Conservation (phyloP, 1,140 invertebrate species). For the Battus philenor region DNA sequence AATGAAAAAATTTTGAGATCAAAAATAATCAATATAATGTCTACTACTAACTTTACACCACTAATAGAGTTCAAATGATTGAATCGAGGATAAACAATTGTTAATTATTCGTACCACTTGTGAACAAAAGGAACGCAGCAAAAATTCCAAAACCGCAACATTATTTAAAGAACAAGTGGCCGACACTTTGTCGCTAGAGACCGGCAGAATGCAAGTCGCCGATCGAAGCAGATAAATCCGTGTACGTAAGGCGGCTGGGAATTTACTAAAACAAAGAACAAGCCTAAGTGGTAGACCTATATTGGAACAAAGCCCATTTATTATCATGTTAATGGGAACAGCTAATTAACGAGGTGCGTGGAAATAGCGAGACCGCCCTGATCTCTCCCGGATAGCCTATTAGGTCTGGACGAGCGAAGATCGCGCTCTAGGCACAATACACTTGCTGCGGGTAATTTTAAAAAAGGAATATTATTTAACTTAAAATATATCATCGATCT, state of each 20-base stretch:
- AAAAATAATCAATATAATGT: too few relatives aligned
- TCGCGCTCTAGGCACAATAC: neutral
- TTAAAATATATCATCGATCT: too few relatives aligned
- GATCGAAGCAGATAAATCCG: conserved; percentile 2
- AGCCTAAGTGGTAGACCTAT: conserved; percentile 14
- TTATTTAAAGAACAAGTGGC: neutral
- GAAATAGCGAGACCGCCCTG: conserved; percentile 22
- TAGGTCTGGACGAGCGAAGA: conserved; percentile 1
- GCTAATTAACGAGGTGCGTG: conserved; percentile 33
- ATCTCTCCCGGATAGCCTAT: conserved; percentile 26
- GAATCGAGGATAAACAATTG: too few relatives aligned
- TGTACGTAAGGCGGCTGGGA: neutral
- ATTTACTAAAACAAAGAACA: conserved; percentile 16
- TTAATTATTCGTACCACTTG: too few relatives aligned
- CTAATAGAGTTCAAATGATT: too few relatives aligned
- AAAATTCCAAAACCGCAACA: too few relatives aligned
- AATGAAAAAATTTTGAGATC: too few relatives aligned
- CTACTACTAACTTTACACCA: too few relatives aligned
- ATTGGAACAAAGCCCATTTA: conserved; percentile 25
- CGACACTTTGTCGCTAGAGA: neutral
- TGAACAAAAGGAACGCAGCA: too few relatives aligned
- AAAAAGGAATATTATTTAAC: too few relatives aligned
- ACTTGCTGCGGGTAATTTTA: too few relatives aligned
- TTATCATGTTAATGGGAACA: conserved; percentile 30
- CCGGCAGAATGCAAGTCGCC: neutral